A percentile compares a stretch with the other conserved stretches of the same genome.
phyloP scores from a whole-genome alignment of 2,888 invertebrate genomes.

The Thelaira solivaga region DNA sequence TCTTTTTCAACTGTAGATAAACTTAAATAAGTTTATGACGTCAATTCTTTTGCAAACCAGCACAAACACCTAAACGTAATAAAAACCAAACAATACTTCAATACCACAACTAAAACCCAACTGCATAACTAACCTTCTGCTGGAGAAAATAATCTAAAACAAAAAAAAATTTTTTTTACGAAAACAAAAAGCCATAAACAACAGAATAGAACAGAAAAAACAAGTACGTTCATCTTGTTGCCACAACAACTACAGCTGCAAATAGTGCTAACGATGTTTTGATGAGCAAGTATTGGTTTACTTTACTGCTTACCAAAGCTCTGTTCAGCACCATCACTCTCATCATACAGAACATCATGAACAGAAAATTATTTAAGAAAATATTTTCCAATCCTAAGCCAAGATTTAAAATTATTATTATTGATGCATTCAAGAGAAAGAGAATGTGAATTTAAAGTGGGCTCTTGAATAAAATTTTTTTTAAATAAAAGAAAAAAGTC shows the following conservation, averaged over 20 bases:
- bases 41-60: constrained; percentile 29
- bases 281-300: background rate
- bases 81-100: constrained; percentile 16
- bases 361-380: no score
- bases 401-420: no score
- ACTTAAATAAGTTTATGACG: constrained; percentile 37
- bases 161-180: background rate
- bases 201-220: constrained; percentile 2
- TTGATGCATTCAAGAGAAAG: no score
- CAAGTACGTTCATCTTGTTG: background rate
- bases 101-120: constrained; percentile 31
- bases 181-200: constrained; percentile 3
- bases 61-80: constrained; percentile 6
- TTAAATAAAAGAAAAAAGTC: no score
- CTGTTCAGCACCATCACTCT: background rate
- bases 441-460: no score
- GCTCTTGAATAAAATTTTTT: no score
- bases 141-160: constrained; percentile 1
- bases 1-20: background rate
- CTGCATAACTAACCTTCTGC: constrained; percentile 39
- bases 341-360: no score
- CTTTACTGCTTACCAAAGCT: background rate
- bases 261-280: background rate
- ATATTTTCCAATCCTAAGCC: no score
- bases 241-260: background rate